Evolutionary conservation across 2,113 vertebrate genomes (phyloP), one percentile per base, ranked within the genome.

Genomic region (Cromileptes altivelis): DNA sequence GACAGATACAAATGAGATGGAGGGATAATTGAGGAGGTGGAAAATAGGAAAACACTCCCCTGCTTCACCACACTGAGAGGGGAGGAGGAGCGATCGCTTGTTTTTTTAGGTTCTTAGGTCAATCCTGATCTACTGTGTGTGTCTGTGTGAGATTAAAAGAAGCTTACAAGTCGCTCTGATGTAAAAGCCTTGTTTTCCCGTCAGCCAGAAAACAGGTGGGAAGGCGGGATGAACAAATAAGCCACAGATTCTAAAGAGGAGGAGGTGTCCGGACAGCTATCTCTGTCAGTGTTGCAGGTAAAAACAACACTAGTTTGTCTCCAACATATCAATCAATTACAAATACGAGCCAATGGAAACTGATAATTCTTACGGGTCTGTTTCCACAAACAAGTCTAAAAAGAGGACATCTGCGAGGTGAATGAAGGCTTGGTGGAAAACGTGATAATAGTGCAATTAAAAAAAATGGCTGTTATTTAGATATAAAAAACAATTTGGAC

Each of bases 171-270:
- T 81, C 13, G 17, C 49, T 78, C 27, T 40, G 27, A 25, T 42
- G 60, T 18, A 69, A 85, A 89, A 86, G 52, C 56, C 40, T 42
- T 40, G 74, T 75, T 84, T 84, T 58, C 14, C 27, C 11, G 30
- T 84, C 60, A n/a, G 80, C 61, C 53, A 61, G 1, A 67, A 68
- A 68, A 50, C 77, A 81, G 79, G 77, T 53, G 72, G 72, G 53
- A 71, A 72, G 15, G 37, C 25, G 3, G 85, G 74, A 70, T 69
- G 68, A 69, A 85, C 53, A 49, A 75, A 75, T 64, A 78, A 90
- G 70, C 78, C 79, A 77, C 37, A 55, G 74, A 84, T 81, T 40
- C 64, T 74, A 40, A 63, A 56, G 23, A 79, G 57, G 23, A 71
- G 74, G 63, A 17, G 37, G 55, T 56, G 45, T 27, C 33, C 1